Evolutionary conservation across 2,113 vertebrate species (phyloP), one percentile per base, ranked within the genome.

Genomic region (Psophia crepitans): DNA sequence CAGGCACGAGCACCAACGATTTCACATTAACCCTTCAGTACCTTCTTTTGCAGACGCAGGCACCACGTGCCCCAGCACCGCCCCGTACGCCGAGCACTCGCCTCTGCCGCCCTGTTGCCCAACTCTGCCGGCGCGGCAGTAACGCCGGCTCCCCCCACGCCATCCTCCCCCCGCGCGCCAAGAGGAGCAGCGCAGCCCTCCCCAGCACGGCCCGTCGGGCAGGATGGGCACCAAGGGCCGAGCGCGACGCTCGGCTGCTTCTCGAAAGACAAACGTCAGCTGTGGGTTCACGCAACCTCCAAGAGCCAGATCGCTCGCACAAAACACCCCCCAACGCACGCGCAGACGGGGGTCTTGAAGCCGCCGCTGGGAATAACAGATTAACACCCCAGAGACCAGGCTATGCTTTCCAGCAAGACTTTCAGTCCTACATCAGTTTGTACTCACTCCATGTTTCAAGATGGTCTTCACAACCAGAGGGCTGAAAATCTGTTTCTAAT

Each of bases 31-130:
- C 83, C 37, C 58, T 8, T 71, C 24, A 43, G 56, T 21, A 41
- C 56, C 68, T 37, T 65, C 17, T 48, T 14, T 49, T 48, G 54
- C 70, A 41, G 43, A 23, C 15, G 28, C 53, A 37, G 51, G 7
- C 18, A 16, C 49, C 18, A 54, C 5, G 1, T 14, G 20, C 32
- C 64, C 43, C 23, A 15, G 57, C 16, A 46, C 21, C 5, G 15
- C 43, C 18, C 49, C 8, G 0, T 26, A 6, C 63, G 22, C 18
- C 2, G 8, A 32, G 49, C 1, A 0, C 43, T 39, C 0, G 1
- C 9, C 49, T 37, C 41, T 21, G 60, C 44, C 23, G 16, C 56
- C 37, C 6, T 12, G 37, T 37, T 20, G 21, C 39, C 22, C 48
- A 56, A 11, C 26, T 14, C 58, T 37, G 76, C 61, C 65, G 48